Evolutionary conservation across 2,113 vertebrate species (phyloP), one percentile per base, ranked within the genome.

Genomic region (Lasiurus borealis): DNA sequence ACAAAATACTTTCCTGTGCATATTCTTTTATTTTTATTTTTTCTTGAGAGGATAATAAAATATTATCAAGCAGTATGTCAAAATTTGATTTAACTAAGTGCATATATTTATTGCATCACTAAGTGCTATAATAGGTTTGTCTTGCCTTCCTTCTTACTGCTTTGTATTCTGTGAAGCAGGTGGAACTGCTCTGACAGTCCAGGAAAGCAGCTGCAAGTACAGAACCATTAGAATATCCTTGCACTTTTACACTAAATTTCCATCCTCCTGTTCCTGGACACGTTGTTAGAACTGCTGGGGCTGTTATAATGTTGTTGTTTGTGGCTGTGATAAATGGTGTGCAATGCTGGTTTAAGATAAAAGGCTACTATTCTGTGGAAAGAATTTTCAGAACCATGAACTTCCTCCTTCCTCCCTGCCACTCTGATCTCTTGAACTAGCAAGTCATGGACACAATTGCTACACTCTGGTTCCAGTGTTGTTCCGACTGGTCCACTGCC

Each of bases 341-440:
- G 25, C 66, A 92, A 59, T 82, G 83, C 80, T 94, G n/a, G 46
- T 76, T 92, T 72, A 95, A 97, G 94, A 95, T 95, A 97, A 97
- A 78, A 97, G 69, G 48, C 50, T 95, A 52, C 36, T 90, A 29
- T 27, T 25, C n/a, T 62, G n/a, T 89, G 92, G 31, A 91, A 95
- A 97, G 40, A 87, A 66, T 91, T 85, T 76, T 89, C 18, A 95
- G 92, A 96, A 81, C 54, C 72, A 48, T 0, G 23, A 93, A 96
- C 91, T 91, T 90, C 46, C 6, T 59, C 54, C 48, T 81, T 54
- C 7, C 25, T 50, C 14, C n/a, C 14, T 29, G 18, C 0, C 0
- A 6, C 88, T 84, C 72, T 95, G 95, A 59, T 68, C 97, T 93
- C 83, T n/a, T 94, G 6, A 2, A 36, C n/a, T n/a, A 52, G n/a